Percentiles rank a stretch among this genome's conserved stretches.
These are phyloP conservation scores for Conus canariensis DNA, from an alignment of 2,888 invertebrate genomes.

Conservation along the genomic window DNA sequence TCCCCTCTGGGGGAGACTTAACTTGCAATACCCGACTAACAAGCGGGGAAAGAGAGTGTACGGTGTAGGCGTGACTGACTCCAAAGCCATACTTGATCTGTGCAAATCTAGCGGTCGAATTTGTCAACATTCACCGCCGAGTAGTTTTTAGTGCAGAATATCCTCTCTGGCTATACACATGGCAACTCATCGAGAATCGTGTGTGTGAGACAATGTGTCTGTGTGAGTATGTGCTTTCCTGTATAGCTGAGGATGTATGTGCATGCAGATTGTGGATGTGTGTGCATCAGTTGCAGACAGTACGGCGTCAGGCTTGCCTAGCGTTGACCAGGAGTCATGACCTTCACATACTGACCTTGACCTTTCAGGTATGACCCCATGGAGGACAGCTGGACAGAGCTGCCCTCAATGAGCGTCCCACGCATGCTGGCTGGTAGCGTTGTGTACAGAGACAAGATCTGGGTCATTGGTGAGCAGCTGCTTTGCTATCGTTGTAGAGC, in stretches of 20 bases:
- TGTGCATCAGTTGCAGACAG: not conserved
- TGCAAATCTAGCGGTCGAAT: too few species aligned
- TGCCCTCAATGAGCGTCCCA: slow-evolving; percentile 69
- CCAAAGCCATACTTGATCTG: too few species aligned
- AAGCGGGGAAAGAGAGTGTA: too few species aligned
- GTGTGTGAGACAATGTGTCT: not conserved
- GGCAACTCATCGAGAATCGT: too few species aligned
- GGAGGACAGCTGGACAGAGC: slow-evolving; percentile 71
- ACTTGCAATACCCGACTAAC: too few species aligned
- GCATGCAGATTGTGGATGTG: not conserved
- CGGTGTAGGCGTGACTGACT: too few species aligned
- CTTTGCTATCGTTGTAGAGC: too few species aligned
- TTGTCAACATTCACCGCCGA: too few species aligned
- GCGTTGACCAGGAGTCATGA: not conserved
- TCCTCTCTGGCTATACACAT: too few species aligned
- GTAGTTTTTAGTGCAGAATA: too few species aligned
- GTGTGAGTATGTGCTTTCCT: not conserved
- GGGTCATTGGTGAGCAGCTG: slow-evolving; percentile 70
- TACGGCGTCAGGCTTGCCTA: too few species aligned
- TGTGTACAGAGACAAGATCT: slow-evolving; percentile 74
- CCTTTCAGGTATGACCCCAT: slow-evolving; percentile 72
- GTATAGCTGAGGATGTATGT: not conserved
- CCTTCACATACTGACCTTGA: slow-evolving; percentile 10
- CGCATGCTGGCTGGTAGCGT: slow-evolving; percentile 76
- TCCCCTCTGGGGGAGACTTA: too few species aligned